Conservation (phyloP, 2,888 invertebrate genomes). For the Cheilosia urbana region DNA sequence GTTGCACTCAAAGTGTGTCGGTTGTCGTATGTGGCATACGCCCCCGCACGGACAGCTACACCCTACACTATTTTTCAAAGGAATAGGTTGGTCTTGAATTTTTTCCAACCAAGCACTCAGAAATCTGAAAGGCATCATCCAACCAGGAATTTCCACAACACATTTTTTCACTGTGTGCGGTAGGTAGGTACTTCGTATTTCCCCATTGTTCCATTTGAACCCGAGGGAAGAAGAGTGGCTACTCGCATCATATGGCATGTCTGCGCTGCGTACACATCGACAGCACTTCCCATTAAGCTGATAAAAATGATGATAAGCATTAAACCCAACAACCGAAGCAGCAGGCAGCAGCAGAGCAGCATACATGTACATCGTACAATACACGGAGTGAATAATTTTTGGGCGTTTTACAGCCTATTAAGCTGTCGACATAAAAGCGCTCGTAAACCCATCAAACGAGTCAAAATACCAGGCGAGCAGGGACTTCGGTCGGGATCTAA, state of each 20-base stretch:
- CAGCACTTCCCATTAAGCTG: slow-evolving; percentile 9
- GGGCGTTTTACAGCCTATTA: slow-evolving; percentile 78
- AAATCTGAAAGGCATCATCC: slow-evolving; percentile 28
- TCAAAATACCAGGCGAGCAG: slow-evolving; percentile 81
- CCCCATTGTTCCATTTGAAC: slow-evolving; percentile 3
- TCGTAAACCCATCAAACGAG: slow-evolving; percentile 83
- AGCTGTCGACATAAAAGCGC: slow-evolving; percentile 81
- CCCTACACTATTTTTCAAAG: slow-evolving; percentile 31
- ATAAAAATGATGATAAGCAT: slow-evolving; percentile 10
- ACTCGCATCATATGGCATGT: neutral
- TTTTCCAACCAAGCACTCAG: slow-evolving; percentile 70
- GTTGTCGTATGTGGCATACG: neutral
- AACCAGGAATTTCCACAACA: neutral
- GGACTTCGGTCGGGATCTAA: slow-evolving; percentile 76
- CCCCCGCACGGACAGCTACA: slow-evolving; percentile 33
- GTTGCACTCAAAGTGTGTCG: neutral
- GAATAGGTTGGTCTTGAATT: slow-evolving; percentile 62
- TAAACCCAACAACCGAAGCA: slow-evolving; percentile 7
- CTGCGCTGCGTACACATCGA: too few species aligned
- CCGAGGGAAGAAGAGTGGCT: neutral
- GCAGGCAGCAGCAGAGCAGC: too few species aligned
- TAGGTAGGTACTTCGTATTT: too few species aligned
- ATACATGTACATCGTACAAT: neutral
- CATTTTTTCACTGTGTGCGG: neutral
- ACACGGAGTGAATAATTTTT: slow-evolving; percentile 19